These are phyloP conservation scores for Strix occidentalis DNA, from an alignment of 2,797 vertebrate genomes.

Conservation along the genomic window DNA sequence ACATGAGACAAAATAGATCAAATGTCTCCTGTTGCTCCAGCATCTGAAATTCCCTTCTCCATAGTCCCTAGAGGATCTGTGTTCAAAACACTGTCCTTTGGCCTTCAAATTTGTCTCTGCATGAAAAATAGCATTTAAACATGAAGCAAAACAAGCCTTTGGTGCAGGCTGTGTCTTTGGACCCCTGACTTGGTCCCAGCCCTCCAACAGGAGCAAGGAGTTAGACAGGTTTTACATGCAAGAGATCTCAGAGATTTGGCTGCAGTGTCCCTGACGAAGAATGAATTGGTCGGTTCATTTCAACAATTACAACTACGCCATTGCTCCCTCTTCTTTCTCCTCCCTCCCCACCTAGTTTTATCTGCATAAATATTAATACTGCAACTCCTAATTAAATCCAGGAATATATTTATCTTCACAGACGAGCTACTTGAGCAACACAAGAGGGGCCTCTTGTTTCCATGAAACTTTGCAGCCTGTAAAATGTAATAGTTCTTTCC, in stretches of 20 bases:
- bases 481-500: conserved; percentile 35
- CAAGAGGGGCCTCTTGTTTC: conserved; percentile 48
- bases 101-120: background rate
- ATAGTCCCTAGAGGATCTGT: background rate
- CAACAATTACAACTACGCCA: background rate
- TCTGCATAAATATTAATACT: conserved; percentile 76
- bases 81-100: background rate
- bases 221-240: background rate
- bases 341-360: conserved; percentile 6
- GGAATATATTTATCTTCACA: conserved; percentile 67
- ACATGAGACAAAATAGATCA: background rate
- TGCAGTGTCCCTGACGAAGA: background rate
- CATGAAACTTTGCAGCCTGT: conserved; percentile 45
- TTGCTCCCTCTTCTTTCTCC: background rate
- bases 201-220: background rate
- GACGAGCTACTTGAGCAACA: conserved; percentile 43
- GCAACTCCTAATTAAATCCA: conserved; percentile 74
- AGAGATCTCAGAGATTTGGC: background rate
- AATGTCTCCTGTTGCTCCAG: background rate
- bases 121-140: background rate
- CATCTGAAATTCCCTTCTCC: background rate
- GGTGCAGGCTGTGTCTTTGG: background rate
- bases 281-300: background rate
- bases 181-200: background rate
- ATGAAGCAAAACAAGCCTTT: background rate